Conservation (phyloP, 2,113 vertebrate genomes). For the Urocitellus parryii region DNA sequence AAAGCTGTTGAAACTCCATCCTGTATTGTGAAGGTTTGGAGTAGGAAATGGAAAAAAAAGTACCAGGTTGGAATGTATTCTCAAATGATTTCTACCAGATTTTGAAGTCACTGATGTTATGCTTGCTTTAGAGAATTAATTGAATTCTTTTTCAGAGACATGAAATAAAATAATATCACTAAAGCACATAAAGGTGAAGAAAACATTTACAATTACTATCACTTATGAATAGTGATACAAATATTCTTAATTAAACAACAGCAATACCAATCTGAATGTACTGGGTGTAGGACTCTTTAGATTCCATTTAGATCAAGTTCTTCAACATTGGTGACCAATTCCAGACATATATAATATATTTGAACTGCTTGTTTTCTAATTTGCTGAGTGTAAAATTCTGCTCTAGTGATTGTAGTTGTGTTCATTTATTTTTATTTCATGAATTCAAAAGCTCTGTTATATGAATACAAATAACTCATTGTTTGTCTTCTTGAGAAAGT, state of each 20-base stretch:
- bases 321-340: neutral
- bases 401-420: neutral
- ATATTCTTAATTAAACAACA: neutral
- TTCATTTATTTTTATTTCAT: neutral
- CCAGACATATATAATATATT: neutral
- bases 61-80: neutral
- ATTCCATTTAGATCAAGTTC: neutral
- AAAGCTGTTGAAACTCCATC: neutral
- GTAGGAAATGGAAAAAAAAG: neutral
- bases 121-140: too few species aligned
- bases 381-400: neutral
- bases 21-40: neutral
- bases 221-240: neutral
- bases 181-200: neutral
- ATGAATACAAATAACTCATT: neutral
- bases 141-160: too few species aligned
- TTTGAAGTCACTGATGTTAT: neutral
- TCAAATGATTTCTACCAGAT: neutral
- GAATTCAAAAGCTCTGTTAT: neutral
- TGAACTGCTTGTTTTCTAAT: neutral
- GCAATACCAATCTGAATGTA: too few species aligned
- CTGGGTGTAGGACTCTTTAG: neutral
- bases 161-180: too few species aligned
- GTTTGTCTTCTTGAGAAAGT: neutral
- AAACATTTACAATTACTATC: neutral